phyloP scores from a whole-genome alignment of 2,113 vertebrate genomes.

The Marmota flaviventris region DNA sequence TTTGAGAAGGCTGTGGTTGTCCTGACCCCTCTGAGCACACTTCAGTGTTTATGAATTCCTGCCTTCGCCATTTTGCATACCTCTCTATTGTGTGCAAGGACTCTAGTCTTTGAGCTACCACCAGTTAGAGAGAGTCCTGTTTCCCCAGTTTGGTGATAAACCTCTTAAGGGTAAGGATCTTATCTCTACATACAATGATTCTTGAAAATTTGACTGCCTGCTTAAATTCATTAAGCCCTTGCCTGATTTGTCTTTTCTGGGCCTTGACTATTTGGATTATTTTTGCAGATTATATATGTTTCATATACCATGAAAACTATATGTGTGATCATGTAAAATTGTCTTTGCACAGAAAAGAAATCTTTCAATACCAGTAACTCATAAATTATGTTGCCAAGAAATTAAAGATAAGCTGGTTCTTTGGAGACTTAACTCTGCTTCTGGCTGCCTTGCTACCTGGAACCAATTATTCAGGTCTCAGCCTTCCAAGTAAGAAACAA shows the following conservation, averaged over 20 bases:
- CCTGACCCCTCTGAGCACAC: neutral
- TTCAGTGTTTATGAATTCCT: neutral
- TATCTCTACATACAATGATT: neutral
- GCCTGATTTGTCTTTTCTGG: neutral
- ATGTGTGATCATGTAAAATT: neutral
- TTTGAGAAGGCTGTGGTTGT: neutral
- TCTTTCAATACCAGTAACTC: neutral
- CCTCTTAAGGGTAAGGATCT: neutral
- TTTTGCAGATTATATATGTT: slow-evolving; percentile 9
- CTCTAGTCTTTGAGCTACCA: neutral
- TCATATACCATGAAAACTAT: neutral
- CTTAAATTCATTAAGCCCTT: neutral
- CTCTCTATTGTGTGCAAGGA: neutral
- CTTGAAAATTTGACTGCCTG: neutral
- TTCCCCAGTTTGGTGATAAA: neutral
- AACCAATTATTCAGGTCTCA: slow-evolving; percentile 6
- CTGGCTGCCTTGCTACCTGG: neutral
- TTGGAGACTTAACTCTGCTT: neutral
- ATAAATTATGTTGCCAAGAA: neutral
- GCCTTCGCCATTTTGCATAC: neutral
- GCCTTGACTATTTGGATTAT: neutral
- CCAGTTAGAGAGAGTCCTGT: neutral
- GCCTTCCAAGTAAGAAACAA: neutral
- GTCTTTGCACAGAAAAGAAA: neutral
- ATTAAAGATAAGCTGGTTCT: neutral